Conservation (phyloP, 2,797 vertebrate genomes). For the Chromobotia macracanthus region DNA sequence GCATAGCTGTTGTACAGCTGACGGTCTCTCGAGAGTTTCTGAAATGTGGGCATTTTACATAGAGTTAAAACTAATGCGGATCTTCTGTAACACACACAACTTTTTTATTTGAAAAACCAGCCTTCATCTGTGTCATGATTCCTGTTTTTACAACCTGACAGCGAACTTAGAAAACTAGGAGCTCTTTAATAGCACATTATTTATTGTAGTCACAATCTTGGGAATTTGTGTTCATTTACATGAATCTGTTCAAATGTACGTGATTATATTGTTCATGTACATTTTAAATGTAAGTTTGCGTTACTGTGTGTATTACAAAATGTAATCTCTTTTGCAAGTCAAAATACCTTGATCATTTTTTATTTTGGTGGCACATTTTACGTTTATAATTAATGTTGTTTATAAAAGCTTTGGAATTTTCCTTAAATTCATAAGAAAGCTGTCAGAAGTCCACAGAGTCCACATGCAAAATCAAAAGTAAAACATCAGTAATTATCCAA, state of each 20-base stretch:
- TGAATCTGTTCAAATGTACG: too few species aligned
- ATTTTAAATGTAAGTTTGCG: too few species aligned
- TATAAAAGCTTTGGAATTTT: too few species aligned
- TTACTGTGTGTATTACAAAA: too few species aligned
- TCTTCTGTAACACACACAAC: constrained; percentile 2
- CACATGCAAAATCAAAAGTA: too few species aligned
- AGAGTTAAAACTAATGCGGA: constrained; percentile 6
- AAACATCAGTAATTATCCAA: background rate
- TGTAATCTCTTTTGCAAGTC: too few species aligned
- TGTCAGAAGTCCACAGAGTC: too few species aligned
- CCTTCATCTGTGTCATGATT: background rate
- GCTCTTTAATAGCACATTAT: background rate
- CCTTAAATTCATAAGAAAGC: too few species aligned
- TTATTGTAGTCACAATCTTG: background rate
- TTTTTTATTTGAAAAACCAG: background rate
- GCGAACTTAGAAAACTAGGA: background rate
- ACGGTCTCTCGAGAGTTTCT: background rate
- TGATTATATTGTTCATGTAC: too few species aligned
- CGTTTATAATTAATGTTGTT: background rate
- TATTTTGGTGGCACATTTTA: background rate
- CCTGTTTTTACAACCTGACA: background rate
- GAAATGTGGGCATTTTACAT: constrained; percentile 23
- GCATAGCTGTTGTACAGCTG: constrained; percentile 27
- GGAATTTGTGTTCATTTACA: too few species aligned
- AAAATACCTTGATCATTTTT: too few species aligned